Conservation (phyloP, 2,797 vertebrate species). For the Scleropages formosus region DNA sequence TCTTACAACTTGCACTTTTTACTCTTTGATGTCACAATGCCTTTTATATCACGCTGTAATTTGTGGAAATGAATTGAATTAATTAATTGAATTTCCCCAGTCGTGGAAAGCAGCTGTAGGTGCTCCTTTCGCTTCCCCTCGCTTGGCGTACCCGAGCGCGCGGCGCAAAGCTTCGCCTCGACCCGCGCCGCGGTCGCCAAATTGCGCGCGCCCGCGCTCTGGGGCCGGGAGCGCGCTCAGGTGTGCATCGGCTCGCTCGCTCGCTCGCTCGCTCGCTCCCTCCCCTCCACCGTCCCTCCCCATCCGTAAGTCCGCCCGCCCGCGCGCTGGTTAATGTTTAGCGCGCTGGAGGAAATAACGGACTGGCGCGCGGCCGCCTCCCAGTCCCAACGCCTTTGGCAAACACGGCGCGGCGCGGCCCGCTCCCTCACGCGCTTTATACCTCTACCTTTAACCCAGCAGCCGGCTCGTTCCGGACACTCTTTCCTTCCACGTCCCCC, state of each 20-base stretch:
- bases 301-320: too few species aligned
- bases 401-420: constrained; percentile 45
- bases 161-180: too few species aligned
- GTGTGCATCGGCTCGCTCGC: constrained; percentile 17
- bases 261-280: too few species aligned
- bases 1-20: neutral
- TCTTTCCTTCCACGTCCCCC: too few species aligned
- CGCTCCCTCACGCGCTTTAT: neutral
- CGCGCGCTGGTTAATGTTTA: constrained; percentile 53
- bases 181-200: neutral
- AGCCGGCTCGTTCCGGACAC: neutral
- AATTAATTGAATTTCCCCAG: too few species aligned
- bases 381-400: constrained; percentile 50
- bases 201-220: neutral
- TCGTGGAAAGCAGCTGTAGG: too few species aligned
- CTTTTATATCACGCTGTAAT: too few species aligned
- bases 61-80: too few species aligned
- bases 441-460: constrained; percentile 8
- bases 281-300: too few species aligned
- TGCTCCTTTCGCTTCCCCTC: too few species aligned
- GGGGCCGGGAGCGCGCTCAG: neutral
- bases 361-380: constrained; percentile 37
- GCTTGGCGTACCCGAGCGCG: too few species aligned
- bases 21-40: neutral
- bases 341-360: constrained; percentile 53